Percentiles rank a stretch among this genome's conserved stretches.
These are phyloP conservation scores for Nemotelus pantherinus DNA, from an alignment of 2,888 invertebrate genomes.

Conservation along the genomic window DNA sequence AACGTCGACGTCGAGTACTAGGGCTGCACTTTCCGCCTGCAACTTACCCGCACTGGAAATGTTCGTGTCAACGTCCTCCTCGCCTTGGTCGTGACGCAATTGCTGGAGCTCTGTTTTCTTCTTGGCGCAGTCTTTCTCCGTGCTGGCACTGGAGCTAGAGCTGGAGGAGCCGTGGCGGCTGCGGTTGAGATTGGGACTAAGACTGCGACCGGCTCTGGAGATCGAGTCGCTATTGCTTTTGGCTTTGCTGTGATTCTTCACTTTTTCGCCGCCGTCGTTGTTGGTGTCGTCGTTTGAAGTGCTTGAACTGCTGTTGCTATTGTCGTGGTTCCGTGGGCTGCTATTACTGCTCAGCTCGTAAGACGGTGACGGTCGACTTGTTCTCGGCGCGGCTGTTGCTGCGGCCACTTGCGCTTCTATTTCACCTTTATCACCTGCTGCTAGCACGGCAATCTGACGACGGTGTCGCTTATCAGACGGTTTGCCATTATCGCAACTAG, in stretches of 20 bases:
- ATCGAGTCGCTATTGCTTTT: constrained; percentile 41
- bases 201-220: constrained; percentile 33
- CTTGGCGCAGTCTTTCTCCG: constrained; percentile 39
- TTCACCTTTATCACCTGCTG: constrained; percentile 16
- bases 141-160: constrained; percentile 27
- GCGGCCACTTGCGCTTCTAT: constrained; percentile 14
- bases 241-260: constrained; percentile 48
- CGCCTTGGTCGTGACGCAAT: constrained; percentile 25
- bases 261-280: constrained; percentile 46
- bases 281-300: constrained; percentile 50
- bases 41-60: constrained; percentile 42
- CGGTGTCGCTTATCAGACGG: constrained; percentile 16
- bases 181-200: constrained; percentile 23
- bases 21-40: constrained; percentile 24
- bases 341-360: constrained; percentile 5
- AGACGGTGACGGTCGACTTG: constrained; percentile 20
- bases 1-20: neutral
- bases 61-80: constrained; percentile 50
- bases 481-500: constrained; percentile 40
- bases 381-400: neutral
- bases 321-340: constrained; percentile 29
- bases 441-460: neutral
- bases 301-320: constrained; percentile 10
- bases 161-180: neutral
- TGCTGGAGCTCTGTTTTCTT: constrained; percentile 20